Evolutionary conservation across 2,888 invertebrate species (phyloP), one percentile per base, ranked within the genome.

Genomic region (Andrena marginata): DNA sequence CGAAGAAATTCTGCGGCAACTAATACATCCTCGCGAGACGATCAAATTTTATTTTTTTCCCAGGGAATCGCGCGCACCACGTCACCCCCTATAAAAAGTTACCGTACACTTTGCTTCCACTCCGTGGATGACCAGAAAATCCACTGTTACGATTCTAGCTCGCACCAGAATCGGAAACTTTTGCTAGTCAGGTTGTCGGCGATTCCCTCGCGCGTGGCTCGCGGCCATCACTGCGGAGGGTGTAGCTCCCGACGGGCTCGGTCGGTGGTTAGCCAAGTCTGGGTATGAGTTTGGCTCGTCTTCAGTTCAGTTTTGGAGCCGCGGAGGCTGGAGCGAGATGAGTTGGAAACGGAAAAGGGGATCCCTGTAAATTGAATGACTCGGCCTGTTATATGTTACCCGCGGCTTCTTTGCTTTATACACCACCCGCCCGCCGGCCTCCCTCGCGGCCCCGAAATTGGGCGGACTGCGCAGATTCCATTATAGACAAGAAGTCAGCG

Each of bases 361-460:
- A 90, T 91, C 91, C 91, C 89, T 89, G 92, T 90, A 93, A 93
- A 93, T 93, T 93, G 93, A 93, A 93, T 92, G 92, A 91, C 91
- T 90, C 88, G 90, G 87, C 90, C 90, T 89, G 91, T 92, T 92
- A 91, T 92, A 91, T 89, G 88, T 90, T 90, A 91, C 89, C 89
- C 89, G 74, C 84, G 87, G 85, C 89, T 92, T 90, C 89, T 90
- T 90, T 92, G 90, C 89, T 92, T 91, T 91, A 89, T 91, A 87
- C 88, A 87, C 87, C 54, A 71, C 77, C 81, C 80, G 2, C 26
- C 8, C 26, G 0, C 56, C 3, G 56, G 10, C 56, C 26, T 13
- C 56, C 56, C 23, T 10, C 23, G 56, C 20, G 56, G 26, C 23
- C 23, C 56, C 23, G 87, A 87, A 92, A 91, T 92, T 89, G 92